Evolutionary conservation across 2,888 invertebrate genomes (phyloP), one percentile per base, ranked within the genome.

Genomic region (Notodonta ziczac): DNA sequence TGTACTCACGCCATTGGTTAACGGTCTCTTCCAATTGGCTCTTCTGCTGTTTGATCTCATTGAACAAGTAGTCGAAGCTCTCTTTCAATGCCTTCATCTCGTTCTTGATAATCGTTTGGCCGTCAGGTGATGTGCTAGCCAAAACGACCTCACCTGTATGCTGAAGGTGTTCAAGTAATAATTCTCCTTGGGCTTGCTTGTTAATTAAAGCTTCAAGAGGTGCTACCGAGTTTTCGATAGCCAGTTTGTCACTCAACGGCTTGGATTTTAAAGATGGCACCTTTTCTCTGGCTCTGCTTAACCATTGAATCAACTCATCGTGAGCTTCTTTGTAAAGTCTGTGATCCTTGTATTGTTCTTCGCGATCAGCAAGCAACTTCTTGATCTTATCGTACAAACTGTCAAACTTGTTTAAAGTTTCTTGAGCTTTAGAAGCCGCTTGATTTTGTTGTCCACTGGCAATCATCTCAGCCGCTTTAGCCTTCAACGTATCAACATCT

Each of bases 161-260:
- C 69, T 97, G 96, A 56, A 98, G 91, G 85, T 98, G 97, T 84
- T 98, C 98, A 8, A 98, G 94, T 57, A 98, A 89, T 0, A 98
- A 90, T 85, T 98, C 98, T 5, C 98, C 98, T 91, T 98, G 98
- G 7, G 97, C 97, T 89, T 98, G 97, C 81, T 98, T 98, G 77
- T 98, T 98, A 40, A 98, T 93, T 44, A 98, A 87, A 59, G 96
- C 96, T 77, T 98, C 98, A 53, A 98, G 94, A n/a, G 98, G 97
- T 39, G 97, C 96, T 0, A 98, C 97, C 7, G 97, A 97, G 80
- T 97, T 97, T 84, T 98, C 98, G 69, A 98, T 97, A 0, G 98
- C 97, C 62, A 98, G 84, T 86, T 98, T 97, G 77, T 98, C 98
- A 73, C 97, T 97, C 0, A 98, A 88, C 4, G 97, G 96, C 74